phyloP scores from a whole-genome alignment of 2,113 vertebrate genomes.

The Pelobates fuscus region DNA sequence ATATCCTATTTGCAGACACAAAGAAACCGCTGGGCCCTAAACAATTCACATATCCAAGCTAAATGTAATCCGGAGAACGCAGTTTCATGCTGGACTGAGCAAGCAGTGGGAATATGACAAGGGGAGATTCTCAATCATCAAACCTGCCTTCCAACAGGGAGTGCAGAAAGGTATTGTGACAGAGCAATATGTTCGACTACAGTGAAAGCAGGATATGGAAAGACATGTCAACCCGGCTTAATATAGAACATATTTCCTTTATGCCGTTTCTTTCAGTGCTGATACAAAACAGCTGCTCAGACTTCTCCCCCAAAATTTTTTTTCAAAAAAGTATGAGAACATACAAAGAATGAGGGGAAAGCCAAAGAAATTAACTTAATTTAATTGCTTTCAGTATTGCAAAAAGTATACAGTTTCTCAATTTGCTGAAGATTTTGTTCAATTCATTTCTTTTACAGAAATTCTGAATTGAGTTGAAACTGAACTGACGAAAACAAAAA shows the following conservation, averaged over 20 bases:
- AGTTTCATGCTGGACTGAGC: background rate
- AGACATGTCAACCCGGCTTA: conserved; percentile 23
- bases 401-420: too few relatives aligned
- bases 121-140: conserved; percentile 7
- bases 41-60: background rate
- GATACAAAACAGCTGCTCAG: conserved; percentile 42
- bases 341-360: too few relatives aligned
- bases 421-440: too few relatives aligned
- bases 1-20: too few relatives aligned
- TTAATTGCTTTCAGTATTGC: too few relatives aligned
- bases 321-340: too few relatives aligned
- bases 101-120: conserved; percentile 1
- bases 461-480: too few relatives aligned
- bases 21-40: too few relatives aligned
- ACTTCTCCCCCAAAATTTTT: too few relatives aligned
- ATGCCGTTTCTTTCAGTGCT: background rate
- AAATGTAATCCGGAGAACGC: background rate
- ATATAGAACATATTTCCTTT: conserved; percentile 45
- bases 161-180: conserved; percentile 15
- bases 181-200: conserved; percentile 7
- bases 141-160: background rate
- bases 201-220: conserved; percentile 42
- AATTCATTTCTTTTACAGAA: too few relatives aligned
- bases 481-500: too few relatives aligned
- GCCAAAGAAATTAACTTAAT: too few relatives aligned